Evolutionary conservation across 2,888 invertebrate species (phyloP).

Genomic region (Ypsolopha sequella): DNA sequence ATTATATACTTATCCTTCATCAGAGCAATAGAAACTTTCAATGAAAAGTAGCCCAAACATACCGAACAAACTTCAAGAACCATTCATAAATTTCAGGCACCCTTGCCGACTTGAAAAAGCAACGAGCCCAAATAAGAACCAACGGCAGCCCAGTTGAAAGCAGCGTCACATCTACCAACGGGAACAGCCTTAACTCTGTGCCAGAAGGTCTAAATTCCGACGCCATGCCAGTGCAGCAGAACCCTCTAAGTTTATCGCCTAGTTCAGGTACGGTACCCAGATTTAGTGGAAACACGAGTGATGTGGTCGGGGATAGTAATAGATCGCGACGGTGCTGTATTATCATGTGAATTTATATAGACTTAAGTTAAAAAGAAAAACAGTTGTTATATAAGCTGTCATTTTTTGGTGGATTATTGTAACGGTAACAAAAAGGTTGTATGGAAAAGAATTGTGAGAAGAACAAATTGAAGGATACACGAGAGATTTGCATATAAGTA

Average conservation of each 20-base stretch:
- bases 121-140: constrained; percentile 83
- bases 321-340: constrained; percentile 80
- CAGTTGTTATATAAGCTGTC: background rate
- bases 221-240: constrained; percentile 52
- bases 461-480: too few relatives aligned
- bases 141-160: constrained; percentile 71
- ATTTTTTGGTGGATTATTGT: background rate
- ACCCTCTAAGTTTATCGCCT: constrained; percentile 54
- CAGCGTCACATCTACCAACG: constrained; percentile 50
- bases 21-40: too few relatives aligned
- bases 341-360: constrained; percentile 69
- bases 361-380: background rate
- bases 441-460: background rate
- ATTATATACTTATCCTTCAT: too few relatives aligned
- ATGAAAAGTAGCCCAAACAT: too few relatives aligned
- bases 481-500: constrained; percentile 12
- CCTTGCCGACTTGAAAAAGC: constrained; percentile 93
- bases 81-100: constrained; percentile 69
- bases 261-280: constrained; percentile 61
- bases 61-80: too few relatives aligned
- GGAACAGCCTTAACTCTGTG: constrained; percentile 54
- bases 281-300: constrained; percentile 82
- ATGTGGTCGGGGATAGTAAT: constrained; percentile 78
- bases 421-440: background rate
- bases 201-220: constrained; percentile 46